Evolutionary conservation across 2,797 vertebrate species (phyloP), one percentile per base, ranked within the genome.

Genomic region (Pseudochaenichthys georgianus): DNA sequence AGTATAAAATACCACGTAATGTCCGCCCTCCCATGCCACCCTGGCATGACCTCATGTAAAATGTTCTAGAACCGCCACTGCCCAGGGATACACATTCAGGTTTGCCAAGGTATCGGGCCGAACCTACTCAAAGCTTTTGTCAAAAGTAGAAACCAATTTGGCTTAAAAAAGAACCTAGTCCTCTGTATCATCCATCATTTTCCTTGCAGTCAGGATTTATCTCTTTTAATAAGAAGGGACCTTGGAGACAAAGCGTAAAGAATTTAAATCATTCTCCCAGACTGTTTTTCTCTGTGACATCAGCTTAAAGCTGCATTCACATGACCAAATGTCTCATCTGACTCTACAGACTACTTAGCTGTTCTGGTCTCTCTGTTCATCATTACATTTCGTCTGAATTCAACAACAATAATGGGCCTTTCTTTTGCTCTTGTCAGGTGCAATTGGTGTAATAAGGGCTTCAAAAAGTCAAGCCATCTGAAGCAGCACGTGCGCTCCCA

Each of bases 381-480:
- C 5, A 17, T 63, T 41, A 34, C 6, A 47, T 70, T 38, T 38
- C 2, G 34, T 34, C 34, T 34, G 4, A 2, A 46, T 23, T 6
- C 7, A 42, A 1, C 6, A 17, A 10, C 2, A 42, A 15, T 34
- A 57, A 21, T 13, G 13, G 31, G 3, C 3, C 9, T 42, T 34
- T 47, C 60, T 48, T 9, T 53, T 62, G 16, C 19, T 1, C 3
- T 1, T 64, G 76, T 51, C 55, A 96, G 95, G 75, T 99, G 98
- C 87, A 95, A 59, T 41, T 97, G 97, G 87, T 99, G 98, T 90
- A 96, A 91, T 89, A 99, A 99, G 77, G 96, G 96, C 73, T 99
- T 99, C 86, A 99, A 99, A 94, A 99, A 99, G 89, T 99, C 98
- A 15, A 99, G 98, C 78, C 98, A 99, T 78, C 92, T 99, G 90